phyloP scores from a whole-genome alignment of 2,888 invertebrate genomes.

The Cataglyphis albicans region DNA sequence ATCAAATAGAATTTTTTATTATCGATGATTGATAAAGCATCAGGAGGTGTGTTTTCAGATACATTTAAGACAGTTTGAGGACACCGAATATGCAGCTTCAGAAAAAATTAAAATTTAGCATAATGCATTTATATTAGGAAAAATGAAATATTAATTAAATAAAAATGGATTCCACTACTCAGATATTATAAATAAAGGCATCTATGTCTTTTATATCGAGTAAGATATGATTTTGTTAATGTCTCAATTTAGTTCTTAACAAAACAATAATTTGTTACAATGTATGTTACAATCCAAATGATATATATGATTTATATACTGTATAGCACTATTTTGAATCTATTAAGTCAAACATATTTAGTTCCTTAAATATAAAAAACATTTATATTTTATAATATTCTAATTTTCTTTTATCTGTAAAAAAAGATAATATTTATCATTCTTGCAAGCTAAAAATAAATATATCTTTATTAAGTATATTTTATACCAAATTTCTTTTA shows the following conservation, averaged over 20 bases:
- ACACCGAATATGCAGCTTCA: constrained; percentile 88
- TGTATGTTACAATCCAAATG: not conserved
- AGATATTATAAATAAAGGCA: not conserved
- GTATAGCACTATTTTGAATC: not conserved
- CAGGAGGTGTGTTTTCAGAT: constrained; percentile 87
- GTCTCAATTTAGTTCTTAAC: not conserved
- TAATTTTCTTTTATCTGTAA: not conserved
- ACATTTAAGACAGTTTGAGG: constrained; percentile 91
- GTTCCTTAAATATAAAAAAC: constrained; percentile 17
- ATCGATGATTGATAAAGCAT: not conserved
- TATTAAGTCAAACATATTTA: constrained; percentile 5
- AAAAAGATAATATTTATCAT: not conserved
- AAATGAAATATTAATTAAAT: constrained; percentile 32
- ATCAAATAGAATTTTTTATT: not conserved
- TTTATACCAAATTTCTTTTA: not conserved
- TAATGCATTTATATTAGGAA: not conserved
- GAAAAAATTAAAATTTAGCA: constrained; percentile 81
- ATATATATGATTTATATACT: not conserved
- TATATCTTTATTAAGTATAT: not conserved
- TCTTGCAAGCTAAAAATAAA: not conserved
- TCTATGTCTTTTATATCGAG: not conserved
- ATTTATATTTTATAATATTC: constrained; percentile 33
- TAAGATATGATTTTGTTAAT: constrained; percentile 15
- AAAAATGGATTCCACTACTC: not conserved
- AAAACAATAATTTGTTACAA: constrained; percentile 5